A percentile compares a stretch with the other conserved stretches of the same genome.
These are phyloP conservation scores for Formica exsecta DNA, from an alignment of 1,140 invertebrate species.

Conservation along the genomic window DNA sequence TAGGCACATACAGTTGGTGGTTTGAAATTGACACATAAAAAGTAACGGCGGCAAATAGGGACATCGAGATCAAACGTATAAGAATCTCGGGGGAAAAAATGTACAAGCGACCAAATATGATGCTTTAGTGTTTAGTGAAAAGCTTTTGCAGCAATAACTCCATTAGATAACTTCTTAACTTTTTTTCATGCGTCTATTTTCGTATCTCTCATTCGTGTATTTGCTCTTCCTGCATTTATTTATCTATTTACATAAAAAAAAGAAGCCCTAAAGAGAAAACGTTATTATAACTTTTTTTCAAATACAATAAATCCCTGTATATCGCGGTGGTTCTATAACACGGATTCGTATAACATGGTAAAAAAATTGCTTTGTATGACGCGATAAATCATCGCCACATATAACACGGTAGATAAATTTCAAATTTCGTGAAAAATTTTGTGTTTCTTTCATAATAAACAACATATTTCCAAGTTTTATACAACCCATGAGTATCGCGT, in stretches of 20 bases:
- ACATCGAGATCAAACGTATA: constrained; percentile 2
- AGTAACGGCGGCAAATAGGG: not conserved
- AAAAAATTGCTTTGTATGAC: too few species aligned
- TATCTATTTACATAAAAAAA: not conserved
- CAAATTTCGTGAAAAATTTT: too few species aligned
- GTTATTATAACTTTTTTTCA: not conserved
- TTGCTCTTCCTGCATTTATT: not conserved
- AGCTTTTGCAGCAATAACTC: not conserved
- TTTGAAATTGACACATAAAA: constrained; percentile 18
- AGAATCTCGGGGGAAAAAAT: constrained; percentile 3
- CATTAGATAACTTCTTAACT: not conserved
- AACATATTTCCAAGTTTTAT: too few species aligned
- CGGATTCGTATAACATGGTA: too few species aligned
- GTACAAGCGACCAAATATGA: not conserved
- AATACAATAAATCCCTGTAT: not conserved
- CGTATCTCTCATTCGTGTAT: not conserved
- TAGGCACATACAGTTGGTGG: not conserved
- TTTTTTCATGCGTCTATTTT: not conserved
- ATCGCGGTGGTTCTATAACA: too few species aligned
- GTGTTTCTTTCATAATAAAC: too few species aligned
- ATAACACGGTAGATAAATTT: too few species aligned
- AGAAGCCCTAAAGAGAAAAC: not conserved
- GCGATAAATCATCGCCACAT: too few species aligned
- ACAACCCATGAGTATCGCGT: too few species aligned
- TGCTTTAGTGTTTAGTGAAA: not conserved